Evolutionary conservation across 2,797 vertebrate species (phyloP), one percentile per base, ranked within the genome.

Genomic region (Iguana delicatissima): DNA sequence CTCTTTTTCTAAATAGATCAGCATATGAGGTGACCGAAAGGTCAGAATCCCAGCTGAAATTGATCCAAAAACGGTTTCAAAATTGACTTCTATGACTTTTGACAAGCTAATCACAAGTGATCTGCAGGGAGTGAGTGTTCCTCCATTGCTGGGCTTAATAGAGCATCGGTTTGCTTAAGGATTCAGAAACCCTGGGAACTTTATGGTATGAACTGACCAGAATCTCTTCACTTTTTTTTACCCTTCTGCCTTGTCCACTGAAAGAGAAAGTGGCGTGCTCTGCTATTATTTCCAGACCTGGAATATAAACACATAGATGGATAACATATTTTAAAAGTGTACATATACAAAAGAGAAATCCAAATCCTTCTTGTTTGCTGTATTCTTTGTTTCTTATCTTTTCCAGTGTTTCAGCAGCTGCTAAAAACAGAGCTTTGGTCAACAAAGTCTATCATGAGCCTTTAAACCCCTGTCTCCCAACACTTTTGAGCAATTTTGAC

Each of bases 391-490:
- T 22, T 42, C 16, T 42, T 42, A 76, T 76, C 73, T 38, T 76
- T 76, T 22, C 73, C 73, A 38, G 1, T 42, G 73, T 42, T 35
- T 42, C 73, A 76, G 35, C 73, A 76, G 79, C 73, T 62, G 32
- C 88, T 92, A 86, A 91, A 91, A 92, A 72, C 85, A 92, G 81
- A 73, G 46, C 57, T 90, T 74, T 93, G 93, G 94, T 86, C 1
- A 88, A 72, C 77, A 93, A 80, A 67, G 55, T 81, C n/a, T 88
- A 18, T 38, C 62, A 72, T 77, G 42, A 55, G 88, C 50, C 74
- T 91, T n/a, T 88, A 6, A 8, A 20, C 7, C 64, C 67, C 9
- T 5, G 29, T 32, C 0, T 7, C 42, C 80, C 79, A 87, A 62
- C 2, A 1, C 83, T 83, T 87, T 64, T 86, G 93, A 29, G 20